Evolutionary conservation across 2,113 vertebrate species (phyloP).

Genomic region (Progne subis): DNA sequence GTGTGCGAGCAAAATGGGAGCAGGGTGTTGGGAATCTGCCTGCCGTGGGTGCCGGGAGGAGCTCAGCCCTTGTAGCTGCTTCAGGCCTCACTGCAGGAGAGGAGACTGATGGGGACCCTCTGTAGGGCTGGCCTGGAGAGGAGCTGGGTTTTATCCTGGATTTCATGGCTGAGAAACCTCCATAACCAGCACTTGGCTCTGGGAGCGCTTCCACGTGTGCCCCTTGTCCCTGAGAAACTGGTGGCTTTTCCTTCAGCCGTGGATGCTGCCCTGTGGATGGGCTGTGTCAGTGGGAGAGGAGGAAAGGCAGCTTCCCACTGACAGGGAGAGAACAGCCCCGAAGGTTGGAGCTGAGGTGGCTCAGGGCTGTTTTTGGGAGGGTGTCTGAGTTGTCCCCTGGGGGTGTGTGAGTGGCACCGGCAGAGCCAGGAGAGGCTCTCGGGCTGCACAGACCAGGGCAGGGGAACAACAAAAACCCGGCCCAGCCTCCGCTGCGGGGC

Average conservation of each 20-base stretch:
- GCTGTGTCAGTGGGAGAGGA: not conserved
- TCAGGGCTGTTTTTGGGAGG: not conserved
- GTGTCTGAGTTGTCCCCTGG: not conserved
- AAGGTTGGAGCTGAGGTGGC: not conserved
- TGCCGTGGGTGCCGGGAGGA: not conserved
- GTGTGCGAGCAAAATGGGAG: not conserved
- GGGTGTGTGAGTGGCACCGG: not conserved
- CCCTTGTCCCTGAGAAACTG: not conserved
- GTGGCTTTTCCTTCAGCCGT: not conserved
- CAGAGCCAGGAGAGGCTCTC: not conserved
- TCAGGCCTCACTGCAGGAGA: not conserved
- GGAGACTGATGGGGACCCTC: not conserved
- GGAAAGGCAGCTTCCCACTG: not conserved
- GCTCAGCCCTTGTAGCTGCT: not conserved
- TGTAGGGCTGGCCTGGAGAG: not conserved
- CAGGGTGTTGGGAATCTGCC: not conserved
- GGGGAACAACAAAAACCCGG: not conserved
- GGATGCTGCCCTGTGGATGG: not conserved
- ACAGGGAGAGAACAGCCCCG: not conserved
- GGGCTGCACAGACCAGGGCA: not conserved
- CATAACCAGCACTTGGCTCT: not conserved
- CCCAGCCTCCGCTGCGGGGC: not conserved
- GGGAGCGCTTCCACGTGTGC: not conserved
- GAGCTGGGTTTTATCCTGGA: not conserved
- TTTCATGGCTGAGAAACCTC: not conserved